Evolutionary conservation across 1,140 invertebrate species (phyloP), one percentile per base, ranked within the genome.

Genomic region (Drosophila ohnishii): DNA sequence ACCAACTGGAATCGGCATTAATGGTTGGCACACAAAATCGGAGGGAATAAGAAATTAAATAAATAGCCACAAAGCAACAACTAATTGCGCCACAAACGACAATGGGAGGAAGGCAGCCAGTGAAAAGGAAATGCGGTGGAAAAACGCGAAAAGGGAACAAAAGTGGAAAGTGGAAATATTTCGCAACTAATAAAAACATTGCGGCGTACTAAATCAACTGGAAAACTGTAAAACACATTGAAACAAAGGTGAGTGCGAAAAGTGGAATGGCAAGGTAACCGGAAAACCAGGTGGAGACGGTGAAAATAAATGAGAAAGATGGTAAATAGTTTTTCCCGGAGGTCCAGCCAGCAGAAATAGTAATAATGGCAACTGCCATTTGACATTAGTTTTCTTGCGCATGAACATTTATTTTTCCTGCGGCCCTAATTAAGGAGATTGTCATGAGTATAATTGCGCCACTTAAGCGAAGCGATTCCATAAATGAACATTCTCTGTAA

Each of bases 111-210:
- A 66, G 11, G 74, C 78, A 76, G 71, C 75, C 74, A 75, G 64
- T 62, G 71, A 75, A 87, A 67, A 57, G 63, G 66, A 67, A 70
- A 56, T 32, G 42, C 58, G 39, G 56, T 59, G 63, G 35, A 39
- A 40, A 40, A 44, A 13, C 13, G 32, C 28, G 30, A 40, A 34
- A 50, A 35, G 25, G 11, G 14, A 30, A 45, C 32, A 11, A 48
- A 71, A n/a, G 25, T 13, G 16, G 48, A 69, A 30, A 51, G 50
- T 45, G 65, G 42, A 81, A 85, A 86, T 80, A 75, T 86, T 86
- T 81, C 76, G 76, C 78, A 79, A 74, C 76, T 76, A 83, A 87
- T 87, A 88, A 87, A 87, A 81, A 75, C 78, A 83, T 75, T 80
- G 73, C 76, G 61, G 83, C 67, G 73, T 66, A 74, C 66, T 87